A percentile compares a stretch with the other conserved stretches of the same genome.
phyloP scores from a whole-genome alignment of 2,113 vertebrate genomes.

The Alectura lathami region DNA sequence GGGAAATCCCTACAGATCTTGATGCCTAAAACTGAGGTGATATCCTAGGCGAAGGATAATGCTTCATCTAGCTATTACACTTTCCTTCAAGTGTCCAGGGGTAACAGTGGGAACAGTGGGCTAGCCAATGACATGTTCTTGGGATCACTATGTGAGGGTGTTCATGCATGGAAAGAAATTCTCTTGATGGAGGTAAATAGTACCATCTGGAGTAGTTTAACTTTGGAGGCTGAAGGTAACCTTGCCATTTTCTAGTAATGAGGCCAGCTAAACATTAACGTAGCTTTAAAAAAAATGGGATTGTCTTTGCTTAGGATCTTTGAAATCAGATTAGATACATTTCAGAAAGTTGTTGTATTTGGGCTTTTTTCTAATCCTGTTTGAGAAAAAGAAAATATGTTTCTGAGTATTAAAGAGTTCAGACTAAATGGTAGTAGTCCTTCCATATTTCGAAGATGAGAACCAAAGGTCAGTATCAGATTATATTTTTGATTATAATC shows the following conservation, averaged over 20 bases:
- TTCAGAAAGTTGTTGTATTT: background rate
- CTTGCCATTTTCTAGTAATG: background rate
- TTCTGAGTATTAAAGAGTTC: background rate
- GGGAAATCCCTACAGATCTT: background rate
- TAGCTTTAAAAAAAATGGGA: background rate
- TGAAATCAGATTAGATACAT: background rate
- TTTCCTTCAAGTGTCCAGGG: background rate
- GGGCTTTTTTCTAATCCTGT: rapidly evolving
- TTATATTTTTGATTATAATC: background rate
- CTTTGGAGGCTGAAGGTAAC: background rate
- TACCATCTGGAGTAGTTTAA: background rate
- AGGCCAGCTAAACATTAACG: background rate
- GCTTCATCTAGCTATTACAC: background rate
- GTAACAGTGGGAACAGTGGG: background rate
- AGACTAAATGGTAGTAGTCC: background rate
- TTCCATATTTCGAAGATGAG: background rate
- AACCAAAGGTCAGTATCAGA: background rate
- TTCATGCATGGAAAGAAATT: background rate
- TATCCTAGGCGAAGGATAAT: background rate
- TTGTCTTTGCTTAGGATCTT: background rate
- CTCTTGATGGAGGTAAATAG: background rate
- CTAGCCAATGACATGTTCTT: background rate
- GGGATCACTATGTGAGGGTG: background rate
- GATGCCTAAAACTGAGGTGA: background rate
- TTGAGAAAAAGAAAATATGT: background rate